Base-by-base conservation (phyloP, 2,888 invertebrate species). In the Brachyptera putata region DNA sequence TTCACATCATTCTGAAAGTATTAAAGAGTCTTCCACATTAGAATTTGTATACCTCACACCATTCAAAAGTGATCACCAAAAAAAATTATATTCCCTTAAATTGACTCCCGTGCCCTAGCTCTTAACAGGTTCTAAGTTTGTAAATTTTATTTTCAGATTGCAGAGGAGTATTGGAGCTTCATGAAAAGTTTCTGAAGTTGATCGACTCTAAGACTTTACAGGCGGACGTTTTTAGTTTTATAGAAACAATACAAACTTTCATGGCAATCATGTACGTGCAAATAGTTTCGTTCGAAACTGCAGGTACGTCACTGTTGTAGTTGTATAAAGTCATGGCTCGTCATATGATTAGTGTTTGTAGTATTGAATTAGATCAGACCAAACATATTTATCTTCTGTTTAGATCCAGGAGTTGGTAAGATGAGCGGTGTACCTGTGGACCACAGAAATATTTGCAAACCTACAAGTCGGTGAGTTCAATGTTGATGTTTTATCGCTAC, bases 371-470 rank as follows among this genome's bases (percentile, higher is more conserved):
- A 11, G 5, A 13, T 21, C 18, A 18, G 16, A 21, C 46, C 21
- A 22, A 18, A 11, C 49, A 22, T 49, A 49, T 21, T n/a, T 22
- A 21, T 13, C 60, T 26, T n/a, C n/a, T n/a, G n/a, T n/a, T 57
- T 37, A 90, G 91, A 93, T 79, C 88, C 89, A 0, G 89, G 89
- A 13, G 80, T 89, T 60, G 93, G 92, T 1, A 81, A 84, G 21
- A 81, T 87, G 57, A 83, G 84, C 67, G 85, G 86, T 21, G 83
- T 92, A 13, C 83, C 85, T 0, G 78, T 89, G 56, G 89, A 92
- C 74, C 93, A 94, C 75, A 75, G 91, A 41, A 88, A 90, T 73
- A 89, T 92, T 62, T 93, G 93, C 76, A 94, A 94, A 72, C 92
- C 92, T 0, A 79, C 85, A 39, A 84, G 84, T 67, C 77, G 71